Evolutionary conservation across 2,113 vertebrate genomes (phyloP).

Genomic region (Ciconia maguari): DNA sequence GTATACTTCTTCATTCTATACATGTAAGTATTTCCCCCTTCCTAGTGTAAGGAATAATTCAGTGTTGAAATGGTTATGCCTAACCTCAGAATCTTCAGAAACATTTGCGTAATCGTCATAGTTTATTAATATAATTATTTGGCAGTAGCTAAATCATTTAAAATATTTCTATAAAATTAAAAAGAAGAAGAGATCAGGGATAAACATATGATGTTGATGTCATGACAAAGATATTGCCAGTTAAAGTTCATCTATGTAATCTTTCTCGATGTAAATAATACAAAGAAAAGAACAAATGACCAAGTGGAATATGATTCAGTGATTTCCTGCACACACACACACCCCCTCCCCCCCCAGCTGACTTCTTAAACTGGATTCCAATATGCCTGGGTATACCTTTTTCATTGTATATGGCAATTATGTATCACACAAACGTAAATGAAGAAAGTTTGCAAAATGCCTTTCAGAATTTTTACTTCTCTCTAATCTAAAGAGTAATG

Average conservation of each 20-base stretch:
- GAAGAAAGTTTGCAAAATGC: not conserved
- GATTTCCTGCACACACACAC: not conserved
- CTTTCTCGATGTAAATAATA: not conserved
- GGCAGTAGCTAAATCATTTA: not conserved
- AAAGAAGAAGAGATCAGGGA: not conserved
- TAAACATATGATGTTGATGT: not conserved
- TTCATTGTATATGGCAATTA: not conserved
- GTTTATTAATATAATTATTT: not conserved
- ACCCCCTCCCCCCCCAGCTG: rapidly evolving
- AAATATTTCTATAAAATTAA: not conserved
- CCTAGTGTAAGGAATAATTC: not conserved
- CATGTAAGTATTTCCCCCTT: not conserved
- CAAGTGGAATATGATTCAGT: not conserved
- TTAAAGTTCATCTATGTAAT: not conserved
- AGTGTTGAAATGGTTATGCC: not conserved
- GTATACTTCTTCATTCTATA: not conserved
- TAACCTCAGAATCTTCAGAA: not conserved
- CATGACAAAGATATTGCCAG: not conserved
- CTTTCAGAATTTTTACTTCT: not conserved
- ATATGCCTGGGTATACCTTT: not conserved
- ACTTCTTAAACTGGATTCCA: not conserved
- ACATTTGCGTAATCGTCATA: not conserved
- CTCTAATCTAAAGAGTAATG: not conserved
- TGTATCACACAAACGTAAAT: not conserved
- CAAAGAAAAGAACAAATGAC: not conserved